Conservation (phyloP, 2,888 invertebrate species). For the Andrena chrysosceles region DNA sequence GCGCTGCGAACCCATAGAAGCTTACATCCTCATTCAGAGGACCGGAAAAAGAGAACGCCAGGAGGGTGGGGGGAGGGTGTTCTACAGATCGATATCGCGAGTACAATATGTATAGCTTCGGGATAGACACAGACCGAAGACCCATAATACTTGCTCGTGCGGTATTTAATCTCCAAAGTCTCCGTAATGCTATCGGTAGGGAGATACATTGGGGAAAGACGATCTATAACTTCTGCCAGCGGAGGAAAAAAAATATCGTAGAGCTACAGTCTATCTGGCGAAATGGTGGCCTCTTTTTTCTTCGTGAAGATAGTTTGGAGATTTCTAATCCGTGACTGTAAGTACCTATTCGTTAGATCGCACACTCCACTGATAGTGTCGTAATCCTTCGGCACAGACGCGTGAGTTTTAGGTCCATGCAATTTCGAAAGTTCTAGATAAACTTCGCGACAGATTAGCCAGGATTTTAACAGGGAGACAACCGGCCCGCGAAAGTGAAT, state of each 20-base stretch:
- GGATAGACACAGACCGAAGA: conserved; percentile 49
- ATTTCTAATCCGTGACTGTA: too few relatives aligned
- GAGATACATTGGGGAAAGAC: conserved; percentile 15
- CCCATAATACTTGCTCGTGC: conserved; percentile 48
- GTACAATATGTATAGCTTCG: conserved; percentile 49
- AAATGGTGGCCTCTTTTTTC: too few relatives aligned
- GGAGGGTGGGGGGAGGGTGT: not conserved
- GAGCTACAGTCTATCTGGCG: too few relatives aligned
- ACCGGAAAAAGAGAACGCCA: conserved; percentile 36
- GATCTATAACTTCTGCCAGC: conserved; percentile 29
- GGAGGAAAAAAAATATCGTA: not conserved
- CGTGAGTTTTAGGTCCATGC: not conserved
- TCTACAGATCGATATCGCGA: conserved; percentile 58
- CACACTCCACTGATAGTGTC: too few relatives aligned
- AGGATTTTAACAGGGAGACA: not conserved
- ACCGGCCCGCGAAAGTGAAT: not conserved
- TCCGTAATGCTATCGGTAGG: conserved; percentile 36
- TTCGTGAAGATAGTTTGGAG: too few relatives aligned
- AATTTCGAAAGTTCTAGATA: not conserved
- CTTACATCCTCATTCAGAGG: conserved; percentile 50
- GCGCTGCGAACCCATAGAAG: conserved; percentile 23
- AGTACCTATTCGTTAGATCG: too few relatives aligned
- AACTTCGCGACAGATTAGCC: not conserved
- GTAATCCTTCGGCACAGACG: too few relatives aligned
- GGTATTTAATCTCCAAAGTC: conserved; percentile 54